Conservation (phyloP, 2,888 invertebrate genomes). For the Aethes cnicana region DNA sequence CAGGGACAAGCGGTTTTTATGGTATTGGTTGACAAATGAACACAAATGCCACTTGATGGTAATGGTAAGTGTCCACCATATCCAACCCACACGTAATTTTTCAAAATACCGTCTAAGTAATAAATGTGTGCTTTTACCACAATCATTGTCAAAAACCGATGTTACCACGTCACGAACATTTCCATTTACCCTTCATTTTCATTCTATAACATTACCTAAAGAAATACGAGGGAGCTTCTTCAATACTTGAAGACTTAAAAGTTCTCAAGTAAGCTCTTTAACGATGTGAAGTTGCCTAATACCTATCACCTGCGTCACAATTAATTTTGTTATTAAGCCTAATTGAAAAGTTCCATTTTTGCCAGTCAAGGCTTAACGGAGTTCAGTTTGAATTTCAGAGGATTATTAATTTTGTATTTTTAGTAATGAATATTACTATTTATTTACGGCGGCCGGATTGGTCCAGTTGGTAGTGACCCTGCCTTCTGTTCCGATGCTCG, state of each 20-base stretch:
- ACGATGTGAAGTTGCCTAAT: constrained; percentile 28
- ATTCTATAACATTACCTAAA: constrained; percentile 14
- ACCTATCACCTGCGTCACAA: constrained; percentile 29
- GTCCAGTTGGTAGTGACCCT: too few species aligned
- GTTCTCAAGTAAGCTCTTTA: constrained; percentile 15
- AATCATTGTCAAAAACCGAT: too few species aligned
- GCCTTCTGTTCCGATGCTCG: too few species aligned
- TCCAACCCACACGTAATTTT: not conserved
- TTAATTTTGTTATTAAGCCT: constrained; percentile 28
- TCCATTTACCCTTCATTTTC: too few species aligned
- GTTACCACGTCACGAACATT: too few species aligned
- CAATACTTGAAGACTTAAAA: constrained; percentile 28
- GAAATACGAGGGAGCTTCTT: constrained; percentile 8
- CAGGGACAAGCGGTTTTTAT: too few species aligned
- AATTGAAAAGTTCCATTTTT: constrained; percentile 30
- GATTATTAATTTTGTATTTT: not conserved
- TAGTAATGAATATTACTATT: too few species aligned
- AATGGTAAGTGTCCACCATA: too few species aligned
- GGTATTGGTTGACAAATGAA: too few species aligned
- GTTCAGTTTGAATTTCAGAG: constrained; percentile 15
- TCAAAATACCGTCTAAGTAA: not conserved
- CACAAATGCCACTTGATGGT: too few species aligned
- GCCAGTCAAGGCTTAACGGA: constrained; percentile 9
- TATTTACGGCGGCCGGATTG: too few species aligned
- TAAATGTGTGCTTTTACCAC: too few species aligned